Percentiles rank a stretch among this genome's conserved stretches.
Evolutionary conservation across 1,140 invertebrate genomes (phyloP).

Genomic region (Brachionus asplanchnoidis): DNA sequence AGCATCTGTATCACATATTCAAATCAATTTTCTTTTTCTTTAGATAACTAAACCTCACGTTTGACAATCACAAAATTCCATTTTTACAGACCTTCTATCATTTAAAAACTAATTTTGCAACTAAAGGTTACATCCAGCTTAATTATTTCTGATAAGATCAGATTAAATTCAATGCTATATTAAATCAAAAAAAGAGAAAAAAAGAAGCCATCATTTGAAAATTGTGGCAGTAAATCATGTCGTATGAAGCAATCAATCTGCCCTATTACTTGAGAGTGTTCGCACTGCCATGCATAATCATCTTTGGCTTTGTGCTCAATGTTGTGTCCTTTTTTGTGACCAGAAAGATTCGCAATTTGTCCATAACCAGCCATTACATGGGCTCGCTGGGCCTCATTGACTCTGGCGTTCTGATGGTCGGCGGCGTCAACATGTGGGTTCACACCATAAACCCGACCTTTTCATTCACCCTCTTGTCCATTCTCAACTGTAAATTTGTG

Average conservation of each 20-base stretch:
- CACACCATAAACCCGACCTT: not conserved
- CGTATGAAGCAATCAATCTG: not conserved
- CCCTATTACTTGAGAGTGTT: slow-evolving; percentile 5
- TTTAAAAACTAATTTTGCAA: not conserved
- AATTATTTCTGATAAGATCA: not conserved
- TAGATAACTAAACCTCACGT: too few relatives aligned
- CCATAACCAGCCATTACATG: slow-evolving; percentile 20
- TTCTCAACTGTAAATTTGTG: not conserved
- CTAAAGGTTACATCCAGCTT: not conserved
- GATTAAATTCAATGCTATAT: not conserved
- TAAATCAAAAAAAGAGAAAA: not conserved
- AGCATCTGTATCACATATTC: too few relatives aligned
- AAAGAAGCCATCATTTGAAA: not conserved
- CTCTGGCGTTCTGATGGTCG: not conserved
- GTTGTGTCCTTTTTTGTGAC: not conserved
- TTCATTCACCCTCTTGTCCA: not conserved
- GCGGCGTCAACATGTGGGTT: slow-evolving; percentile 16
- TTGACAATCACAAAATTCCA: too few relatives aligned
- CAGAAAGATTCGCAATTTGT: not conserved
- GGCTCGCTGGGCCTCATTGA: not conserved
- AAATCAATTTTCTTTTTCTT: too few relatives aligned
- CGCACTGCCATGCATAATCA: not conserved
- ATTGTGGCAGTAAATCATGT: not conserved
- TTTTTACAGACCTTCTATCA: not conserved
- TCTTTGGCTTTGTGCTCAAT: slow-evolving; percentile 21